Base-by-base conservation (phyloP, 2,888 invertebrate species). In the Pyrocoelia pectoralis region DNA sequence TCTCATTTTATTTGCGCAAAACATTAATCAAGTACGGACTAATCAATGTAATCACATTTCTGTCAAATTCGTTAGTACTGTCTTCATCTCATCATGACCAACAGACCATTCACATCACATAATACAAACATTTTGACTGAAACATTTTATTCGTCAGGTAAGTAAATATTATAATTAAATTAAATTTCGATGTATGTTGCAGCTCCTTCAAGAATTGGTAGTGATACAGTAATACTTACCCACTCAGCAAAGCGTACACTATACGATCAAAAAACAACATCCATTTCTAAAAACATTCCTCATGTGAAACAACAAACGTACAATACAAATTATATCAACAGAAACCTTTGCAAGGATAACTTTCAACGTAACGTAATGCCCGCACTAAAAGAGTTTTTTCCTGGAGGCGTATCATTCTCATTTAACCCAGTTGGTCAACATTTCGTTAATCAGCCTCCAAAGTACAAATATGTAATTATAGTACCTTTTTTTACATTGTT, bases 41-140 rank as follows among this genome's bases (percentile, higher is more conserved):
- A n/a, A n/a, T n/a, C n/a, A n/a, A n/a, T n/a, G n/a, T n/a, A n/a
- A n/a, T n/a, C 19, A 49, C 9, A 15, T 17, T 10, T 18, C 19
- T 49, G 19, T 18, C 19, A 49, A 49, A 24, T 14, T 43, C 43
- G 12, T 15, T 14, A 43, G 43, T 43, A 15, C 8, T 15, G 24
- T 24, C 4, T 24, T 24, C 24, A 5, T 24, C 4, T 24, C 24
- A 24, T 3, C 24, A 43, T 43, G 43, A 6, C 43, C 6, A 13
- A n/a, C 15, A 43, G 12, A 43, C 43, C 43, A 43, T 43, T 43
- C 12, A 43, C 15, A 14, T 43, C 43, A 12, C 43, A 43, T 9
- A 12, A 13, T 15, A 14, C 14, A 12, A 43, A 43, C 43, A 15
- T 43, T 14, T 15, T 43, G 9, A 43, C 1, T 12, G 43, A 43